Base-by-base conservation (phyloP, 2,113 vertebrate genomes). In the Hystrix brachyura region DNA sequence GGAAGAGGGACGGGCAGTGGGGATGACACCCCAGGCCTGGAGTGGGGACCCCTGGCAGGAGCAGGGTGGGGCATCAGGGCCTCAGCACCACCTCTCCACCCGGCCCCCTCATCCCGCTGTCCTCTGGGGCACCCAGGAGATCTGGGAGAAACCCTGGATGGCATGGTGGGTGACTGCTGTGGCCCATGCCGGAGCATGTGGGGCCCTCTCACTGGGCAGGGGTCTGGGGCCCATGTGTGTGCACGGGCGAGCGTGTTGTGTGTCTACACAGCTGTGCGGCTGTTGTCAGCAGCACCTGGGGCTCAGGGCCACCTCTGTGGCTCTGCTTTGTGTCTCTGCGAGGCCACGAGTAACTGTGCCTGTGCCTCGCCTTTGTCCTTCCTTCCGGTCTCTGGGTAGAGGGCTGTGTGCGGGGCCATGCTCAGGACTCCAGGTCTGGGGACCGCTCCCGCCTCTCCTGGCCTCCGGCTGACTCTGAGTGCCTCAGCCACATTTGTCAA, bases 21-120 rank as follows among this genome's bases (percentile, higher is more conserved):
- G 72, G 13, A 46, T 2, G 14, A 46, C 46, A 51, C 34, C 12
- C 1, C 0, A 10, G 13, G 25, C 34, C 13, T 12, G 23, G 38
- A 21, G 4, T 29, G 8, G 3, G 51, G 74, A 23, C 25, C 7
- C 32, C 3, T 21, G 57, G 51, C 19, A 8, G 64, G 43, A 65
- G 21, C 29, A 51, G 48, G 14, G 23, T 15, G 13, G 65, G 12
- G 67, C n/a, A 21, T 21, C 67, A 4, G 29, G 29, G 64, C 69
- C 4, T 17, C 3, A 7, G 69, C 8, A 71, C n/a, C 67, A 71
- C 67, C 67, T 21, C 14, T 38, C 7, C n/a, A 21, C n/a, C 67
- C 27, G 46, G 46, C 21, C 62, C 69, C 76, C 34, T 78, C 27
- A 43, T 55, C 59, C 46, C 7, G 9, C 32, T 46, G 59, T 48